Percentiles rank a stretch among this genome's conserved stretches.
Evolutionary conservation across 2,888 invertebrate species (phyloP).

Genomic region (Brachynemurus nebulosus): DNA sequence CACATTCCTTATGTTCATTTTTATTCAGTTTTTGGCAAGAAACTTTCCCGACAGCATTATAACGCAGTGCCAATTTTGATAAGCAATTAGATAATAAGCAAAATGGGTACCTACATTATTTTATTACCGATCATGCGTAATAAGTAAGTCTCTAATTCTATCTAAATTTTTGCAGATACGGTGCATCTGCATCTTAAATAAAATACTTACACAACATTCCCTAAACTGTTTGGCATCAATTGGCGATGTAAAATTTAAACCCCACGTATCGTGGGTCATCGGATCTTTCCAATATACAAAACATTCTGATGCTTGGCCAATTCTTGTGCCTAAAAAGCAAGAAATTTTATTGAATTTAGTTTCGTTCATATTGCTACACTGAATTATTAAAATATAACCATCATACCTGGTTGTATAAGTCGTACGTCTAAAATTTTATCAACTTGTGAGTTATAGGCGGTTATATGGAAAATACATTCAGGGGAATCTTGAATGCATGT

Average conservation of each 20-base stretch:
- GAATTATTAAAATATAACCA: too few species aligned
- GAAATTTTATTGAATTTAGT: not conserved
- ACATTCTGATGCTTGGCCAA: conserved; percentile 96
- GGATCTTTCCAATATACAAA: conserved; percentile 99
- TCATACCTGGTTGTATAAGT: conserved; percentile 86
- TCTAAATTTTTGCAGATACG: too few species aligned
- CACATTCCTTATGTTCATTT: too few species aligned
- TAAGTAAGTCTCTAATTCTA: too few species aligned
- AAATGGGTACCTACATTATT: too few species aligned
- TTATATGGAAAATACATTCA: conserved; percentile 95
- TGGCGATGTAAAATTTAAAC: conserved; percentile 93
- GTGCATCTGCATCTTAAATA: too few species aligned
- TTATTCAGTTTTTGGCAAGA: too few species aligned
- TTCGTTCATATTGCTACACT: not conserved
- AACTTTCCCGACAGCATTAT: too few species aligned
- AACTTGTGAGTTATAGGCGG: conserved; percentile 97
- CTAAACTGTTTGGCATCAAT: conserved; percentile 95
- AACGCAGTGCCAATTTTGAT: too few species aligned
- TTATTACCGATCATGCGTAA: too few species aligned
- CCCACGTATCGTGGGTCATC: conserved; percentile 96
- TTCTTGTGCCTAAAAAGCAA: conserved; percentile 65
- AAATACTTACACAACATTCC: conserved; percentile 87
- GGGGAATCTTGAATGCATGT: conserved; percentile 95
- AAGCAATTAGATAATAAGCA: too few species aligned
- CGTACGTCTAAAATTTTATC: conserved; percentile 96